phyloP scores from a whole-genome alignment of 2,113 vertebrate genomes.

The Amphilophus citrinellus region DNA sequence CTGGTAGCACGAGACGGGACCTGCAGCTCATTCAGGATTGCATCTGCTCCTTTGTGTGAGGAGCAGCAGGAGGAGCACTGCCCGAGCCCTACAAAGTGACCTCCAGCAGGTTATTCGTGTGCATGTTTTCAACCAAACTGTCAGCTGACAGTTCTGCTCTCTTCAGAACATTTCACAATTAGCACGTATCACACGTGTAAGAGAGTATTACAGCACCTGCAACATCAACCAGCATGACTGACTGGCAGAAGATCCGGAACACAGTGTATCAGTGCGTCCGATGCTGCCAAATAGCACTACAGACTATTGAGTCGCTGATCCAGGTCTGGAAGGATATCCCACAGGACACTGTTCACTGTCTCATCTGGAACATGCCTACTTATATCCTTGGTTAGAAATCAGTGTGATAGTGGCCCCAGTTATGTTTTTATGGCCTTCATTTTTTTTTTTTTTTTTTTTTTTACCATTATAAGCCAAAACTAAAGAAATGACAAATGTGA shows the following conservation, averaged over 20 bases:
- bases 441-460: too few relatives aligned
- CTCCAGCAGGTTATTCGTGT: background rate
- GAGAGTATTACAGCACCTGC: background rate
- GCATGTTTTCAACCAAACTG: background rate
- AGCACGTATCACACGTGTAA: background rate
- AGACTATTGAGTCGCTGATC: background rate
- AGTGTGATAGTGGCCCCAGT: too few relatives aligned
- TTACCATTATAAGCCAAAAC: too few relatives aligned
- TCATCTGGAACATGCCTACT: background rate
- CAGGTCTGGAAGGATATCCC: background rate
- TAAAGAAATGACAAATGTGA: background rate
- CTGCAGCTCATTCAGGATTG: background rate
- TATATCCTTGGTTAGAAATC: too few relatives aligned
- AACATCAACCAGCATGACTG: background rate
- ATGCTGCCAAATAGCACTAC: background rate
- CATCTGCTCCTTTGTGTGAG: background rate
- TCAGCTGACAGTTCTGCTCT: background rate
- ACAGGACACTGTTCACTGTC: background rate
- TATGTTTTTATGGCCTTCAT: too few relatives aligned
- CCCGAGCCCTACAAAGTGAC: background rate
- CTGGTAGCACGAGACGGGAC: too few relatives aligned
- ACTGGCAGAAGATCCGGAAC: background rate
- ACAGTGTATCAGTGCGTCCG: background rate
- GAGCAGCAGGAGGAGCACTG: background rate
- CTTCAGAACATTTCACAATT: background rate